A percentile compares a stretch with the other conserved stretches of the same genome.
Evolutionary conservation across 2,113 vertebrate genomes (phyloP).

Genomic region (Spea multiplicata): DNA sequence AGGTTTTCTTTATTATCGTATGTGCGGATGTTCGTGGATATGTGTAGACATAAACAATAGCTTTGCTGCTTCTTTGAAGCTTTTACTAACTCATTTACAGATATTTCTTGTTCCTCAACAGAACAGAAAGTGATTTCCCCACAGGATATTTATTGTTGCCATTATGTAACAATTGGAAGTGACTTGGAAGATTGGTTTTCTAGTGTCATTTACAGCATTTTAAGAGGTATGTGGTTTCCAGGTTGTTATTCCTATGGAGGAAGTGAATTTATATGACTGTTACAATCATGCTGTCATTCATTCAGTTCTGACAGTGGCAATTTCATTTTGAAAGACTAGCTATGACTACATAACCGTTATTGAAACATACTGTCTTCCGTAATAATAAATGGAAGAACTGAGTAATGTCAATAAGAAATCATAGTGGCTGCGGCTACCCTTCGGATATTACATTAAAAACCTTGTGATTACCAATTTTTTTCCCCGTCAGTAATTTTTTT

Average conservation of each 20-base stretch:
- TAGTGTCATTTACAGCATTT: slow-evolving; percentile 29
- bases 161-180: slow-evolving; percentile 4
- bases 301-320: slow-evolving; percentile 36
- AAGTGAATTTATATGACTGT: slow-evolving; percentile 21
- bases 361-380: slow-evolving; percentile 18
- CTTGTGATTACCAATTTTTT: background rate
- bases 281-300: slow-evolving; percentile 26
- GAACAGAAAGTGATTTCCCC: background rate
- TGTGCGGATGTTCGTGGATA: too few relatives aligned
- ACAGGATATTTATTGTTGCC: slow-evolving; percentile 31
- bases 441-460: slow-evolving; percentile 2
- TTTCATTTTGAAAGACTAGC: slow-evolving; percentile 32
- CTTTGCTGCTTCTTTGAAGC: too few relatives aligned
- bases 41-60: too few relatives aligned
- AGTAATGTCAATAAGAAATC: slow-evolving; percentile 22
- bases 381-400: slow-evolving; percentile 16
- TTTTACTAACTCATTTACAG: background rate
- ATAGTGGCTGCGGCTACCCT: background rate
- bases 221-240: slow-evolving; percentile 16
- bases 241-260: background rate
- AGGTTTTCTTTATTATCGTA: too few relatives aligned
- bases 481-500: background rate
- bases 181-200: slow-evolving; percentile 9
- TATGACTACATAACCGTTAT: slow-evolving; percentile 30
- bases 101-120: background rate